phyloP scores from a whole-genome alignment of 2,888 invertebrate species.

The Athetis lepigone region DNA sequence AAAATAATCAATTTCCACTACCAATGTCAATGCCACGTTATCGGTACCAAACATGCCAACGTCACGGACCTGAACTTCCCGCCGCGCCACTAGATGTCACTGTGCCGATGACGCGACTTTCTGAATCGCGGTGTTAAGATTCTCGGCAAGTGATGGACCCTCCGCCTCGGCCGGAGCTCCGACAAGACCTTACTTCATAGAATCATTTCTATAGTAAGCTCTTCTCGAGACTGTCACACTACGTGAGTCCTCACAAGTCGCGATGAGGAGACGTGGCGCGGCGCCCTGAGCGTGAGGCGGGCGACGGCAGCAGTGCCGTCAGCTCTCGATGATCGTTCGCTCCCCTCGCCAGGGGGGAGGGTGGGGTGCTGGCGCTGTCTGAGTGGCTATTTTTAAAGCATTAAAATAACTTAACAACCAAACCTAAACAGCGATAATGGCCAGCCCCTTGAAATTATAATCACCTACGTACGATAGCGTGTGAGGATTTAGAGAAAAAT shows the following conservation, averaged over 20 bases:
- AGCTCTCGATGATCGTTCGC: slow-evolving; percentile 48
- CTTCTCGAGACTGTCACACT: slow-evolving; percentile 47
- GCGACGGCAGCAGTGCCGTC: slow-evolving; percentile 28
- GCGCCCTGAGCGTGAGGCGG: slow-evolving; percentile 48
- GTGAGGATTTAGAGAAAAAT: too few species aligned
- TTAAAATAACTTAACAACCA: too few species aligned
- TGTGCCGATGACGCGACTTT: slow-evolving; percentile 19
- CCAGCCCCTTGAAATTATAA: too few species aligned
- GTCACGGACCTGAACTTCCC: not conserved
- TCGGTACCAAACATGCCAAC: slow-evolving; percentile 1
- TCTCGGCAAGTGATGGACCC: slow-evolving; percentile 14
- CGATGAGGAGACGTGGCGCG: slow-evolving; percentile 46
- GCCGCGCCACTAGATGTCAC: slow-evolving; percentile 1
- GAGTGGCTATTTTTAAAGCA: slow-evolving; percentile 32
- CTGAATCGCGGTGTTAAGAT: slow-evolving; percentile 28
- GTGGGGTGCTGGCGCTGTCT: slow-evolving; percentile 50
- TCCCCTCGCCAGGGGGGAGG: slow-evolving; percentile 19
- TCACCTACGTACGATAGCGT: too few species aligned
- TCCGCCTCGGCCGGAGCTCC: not conserved
- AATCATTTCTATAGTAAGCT: slow-evolving; percentile 44
- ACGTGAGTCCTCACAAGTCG: slow-evolving; percentile 41
- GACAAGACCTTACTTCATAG: slow-evolving; percentile 45
- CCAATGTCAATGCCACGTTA: not conserved
- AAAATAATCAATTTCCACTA: not conserved
- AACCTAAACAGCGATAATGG: too few species aligned